Evolutionary conservation across 2,888 invertebrate species (phyloP).

Genomic region (Uropetala carovei): DNA sequence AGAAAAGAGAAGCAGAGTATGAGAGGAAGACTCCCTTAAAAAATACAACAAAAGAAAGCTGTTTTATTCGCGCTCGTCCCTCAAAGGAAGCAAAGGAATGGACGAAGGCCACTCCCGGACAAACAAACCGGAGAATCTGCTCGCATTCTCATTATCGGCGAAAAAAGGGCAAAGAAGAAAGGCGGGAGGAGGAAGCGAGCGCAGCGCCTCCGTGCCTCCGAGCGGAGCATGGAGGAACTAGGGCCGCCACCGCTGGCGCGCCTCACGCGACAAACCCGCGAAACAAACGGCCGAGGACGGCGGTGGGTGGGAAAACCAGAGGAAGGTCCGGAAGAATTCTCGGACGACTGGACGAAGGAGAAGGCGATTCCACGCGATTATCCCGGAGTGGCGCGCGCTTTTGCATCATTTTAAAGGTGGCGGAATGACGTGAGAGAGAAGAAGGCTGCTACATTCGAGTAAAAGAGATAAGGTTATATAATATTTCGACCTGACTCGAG

Average conservation of each 20-base stretch:
- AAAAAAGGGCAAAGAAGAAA: not conserved
- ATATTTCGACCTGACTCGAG: not conserved
- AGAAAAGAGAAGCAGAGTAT: not conserved
- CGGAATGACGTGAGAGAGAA: too few relatives aligned
- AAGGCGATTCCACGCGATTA: not conserved
- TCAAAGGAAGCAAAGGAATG: not conserved
- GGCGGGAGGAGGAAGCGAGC: not conserved
- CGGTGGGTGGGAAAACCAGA: not conserved
- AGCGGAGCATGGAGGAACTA: not conserved
- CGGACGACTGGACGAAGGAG: not conserved
- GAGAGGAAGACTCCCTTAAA: not conserved
- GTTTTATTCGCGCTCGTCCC: not conserved
- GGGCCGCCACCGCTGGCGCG: not conserved
- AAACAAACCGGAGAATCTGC: slow-evolving; percentile 4
- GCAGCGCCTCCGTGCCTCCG: not conserved
- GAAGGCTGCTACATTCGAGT: too few relatives aligned
- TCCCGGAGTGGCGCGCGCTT: not conserved
- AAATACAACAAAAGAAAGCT: not conserved
- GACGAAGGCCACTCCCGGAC: slow-evolving; percentile 20
- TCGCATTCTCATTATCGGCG: not conserved
- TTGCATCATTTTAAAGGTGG: too few relatives aligned
- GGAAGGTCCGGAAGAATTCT: not conserved
- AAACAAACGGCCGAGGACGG: not conserved
- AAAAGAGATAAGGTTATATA: not conserved
- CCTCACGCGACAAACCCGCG: not conserved